phyloP scores from a whole-genome alignment of 1,140 invertebrate genomes.

The Leptopilina boulardi region DNA sequence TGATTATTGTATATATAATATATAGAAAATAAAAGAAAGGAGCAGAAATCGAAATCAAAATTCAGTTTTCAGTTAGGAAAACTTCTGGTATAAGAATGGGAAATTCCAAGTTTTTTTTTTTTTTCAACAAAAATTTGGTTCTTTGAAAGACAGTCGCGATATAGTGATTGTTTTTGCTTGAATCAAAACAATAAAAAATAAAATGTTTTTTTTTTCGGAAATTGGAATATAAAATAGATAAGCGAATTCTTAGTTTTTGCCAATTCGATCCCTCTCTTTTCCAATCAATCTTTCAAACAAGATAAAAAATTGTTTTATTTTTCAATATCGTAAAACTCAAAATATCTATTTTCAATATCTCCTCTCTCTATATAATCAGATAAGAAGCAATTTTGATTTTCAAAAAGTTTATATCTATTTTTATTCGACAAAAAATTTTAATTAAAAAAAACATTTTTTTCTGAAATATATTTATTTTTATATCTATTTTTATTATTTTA shows the following conservation, averaged over 20 bases:
- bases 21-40: not conserved
- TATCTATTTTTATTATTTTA: too few species aligned
- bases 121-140: not conserved
- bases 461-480: too few species aligned
- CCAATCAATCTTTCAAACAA: conserved; percentile 1
- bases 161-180: not conserved
- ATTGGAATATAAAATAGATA: conserved; percentile 15
- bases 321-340: not conserved
- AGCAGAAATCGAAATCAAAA: not conserved
- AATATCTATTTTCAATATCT: not conserved
- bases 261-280: conserved; percentile 18
- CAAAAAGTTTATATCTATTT: too few species aligned
- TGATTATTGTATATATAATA: conserved; percentile 10
- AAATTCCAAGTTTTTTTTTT: not conserved
- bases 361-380: not conserved
- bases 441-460: too few species aligned
- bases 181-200: conserved; percentile 6
- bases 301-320: conserved; percentile 11
- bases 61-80: conserved; percentile 11
- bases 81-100: not conserved
- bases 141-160: not conserved
- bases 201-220: not conserved
- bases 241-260: not conserved
- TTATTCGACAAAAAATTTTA: too few species aligned
- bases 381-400: not conserved